Evolutionary conservation across 2,113 vertebrate species (phyloP).

Genomic region (Alexandromys fortis): DNA sequence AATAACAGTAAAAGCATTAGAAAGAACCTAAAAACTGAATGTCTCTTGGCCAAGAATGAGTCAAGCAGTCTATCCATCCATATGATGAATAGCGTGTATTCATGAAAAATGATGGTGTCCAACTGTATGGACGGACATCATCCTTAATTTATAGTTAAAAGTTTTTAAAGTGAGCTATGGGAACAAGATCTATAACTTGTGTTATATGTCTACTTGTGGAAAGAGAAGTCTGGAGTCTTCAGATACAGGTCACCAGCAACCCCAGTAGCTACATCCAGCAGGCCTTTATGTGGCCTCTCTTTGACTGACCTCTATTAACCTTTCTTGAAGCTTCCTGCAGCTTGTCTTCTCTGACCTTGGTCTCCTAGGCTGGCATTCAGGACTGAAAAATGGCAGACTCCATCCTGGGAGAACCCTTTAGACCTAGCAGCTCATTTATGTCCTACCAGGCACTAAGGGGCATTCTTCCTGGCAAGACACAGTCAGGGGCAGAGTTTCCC

Average conservation of each 20-base stretch:
- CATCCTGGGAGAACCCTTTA: slow-evolving; percentile 64
- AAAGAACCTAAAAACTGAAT: slow-evolving; percentile 19
- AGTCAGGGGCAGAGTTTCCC: neutral
- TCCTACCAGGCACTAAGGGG: neutral
- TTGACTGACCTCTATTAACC: slow-evolving; percentile 38
- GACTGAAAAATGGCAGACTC: slow-evolving; percentile 56
- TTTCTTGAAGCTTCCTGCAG: slow-evolving; percentile 55
- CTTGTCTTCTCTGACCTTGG: slow-evolving; percentile 62
- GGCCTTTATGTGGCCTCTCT: slow-evolving; percentile 44
- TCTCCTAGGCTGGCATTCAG: slow-evolving; percentile 39
- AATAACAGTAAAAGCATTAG: slow-evolving; percentile 1
- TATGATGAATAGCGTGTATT: slow-evolving; percentile 44
- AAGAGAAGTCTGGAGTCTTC: slow-evolving; percentile 50
- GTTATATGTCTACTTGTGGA: slow-evolving; percentile 57
- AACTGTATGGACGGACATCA: neutral
- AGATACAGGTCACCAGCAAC: slow-evolving; percentile 37
- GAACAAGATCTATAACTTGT: slow-evolving; percentile 13
- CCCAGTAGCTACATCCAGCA: slow-evolving; percentile 41
- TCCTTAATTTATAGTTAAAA: slow-evolving; percentile 31
- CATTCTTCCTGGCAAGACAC: slow-evolving; percentile 39
- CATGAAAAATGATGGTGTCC: slow-evolving; percentile 51
- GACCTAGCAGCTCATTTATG: slow-evolving; percentile 45
- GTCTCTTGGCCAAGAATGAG: slow-evolving; percentile 47
- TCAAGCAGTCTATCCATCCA: neutral
- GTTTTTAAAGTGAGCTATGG: slow-evolving; percentile 28